A percentile compares a stretch with the other conserved stretches of the same genome.
phyloP scores from a whole-genome alignment of 1,140 invertebrate genomes.

The Diachasma alloeum region DNA sequence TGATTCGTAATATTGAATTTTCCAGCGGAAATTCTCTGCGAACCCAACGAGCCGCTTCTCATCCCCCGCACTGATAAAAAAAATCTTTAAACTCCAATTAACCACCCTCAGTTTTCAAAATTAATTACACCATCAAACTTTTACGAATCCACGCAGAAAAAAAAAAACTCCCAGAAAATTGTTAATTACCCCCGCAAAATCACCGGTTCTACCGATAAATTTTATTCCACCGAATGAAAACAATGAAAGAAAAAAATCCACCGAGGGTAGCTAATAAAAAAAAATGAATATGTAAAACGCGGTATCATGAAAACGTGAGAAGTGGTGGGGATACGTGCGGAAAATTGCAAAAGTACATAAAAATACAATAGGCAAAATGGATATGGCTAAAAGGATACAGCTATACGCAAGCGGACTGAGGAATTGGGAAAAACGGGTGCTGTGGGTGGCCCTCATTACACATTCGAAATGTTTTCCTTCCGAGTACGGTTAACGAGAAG shows the following conservation, averaged over 20 bases:
- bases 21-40: too few relatives aligned
- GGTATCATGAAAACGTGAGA: conserved; percentile 17
- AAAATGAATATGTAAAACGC: conserved; percentile 8
- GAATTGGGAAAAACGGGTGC: not conserved
- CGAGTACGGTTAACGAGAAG: conserved; percentile 24
- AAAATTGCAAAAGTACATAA: conserved; percentile 23
- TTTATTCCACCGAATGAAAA: not conserved
- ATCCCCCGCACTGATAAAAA: not conserved
- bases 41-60: too few relatives aligned
- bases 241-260: not conserved
- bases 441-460: conserved; percentile 20
- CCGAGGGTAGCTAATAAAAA: not conserved
- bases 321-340: conserved; percentile 16
- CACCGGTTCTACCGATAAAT: not conserved
- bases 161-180: not conserved
- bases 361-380: conserved; percentile 24
- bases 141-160: not conserved
- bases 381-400: not conserved
- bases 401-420: not conserved
- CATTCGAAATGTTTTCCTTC: conserved; percentile 32
- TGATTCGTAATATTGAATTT: too few relatives aligned
- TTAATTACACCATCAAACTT: not conserved
- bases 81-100: not conserved
- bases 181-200: not conserved
- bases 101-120: not conserved